phyloP scores from a whole-genome alignment of 2,888 invertebrate species.

The Stenotaenia linearis region DNA sequence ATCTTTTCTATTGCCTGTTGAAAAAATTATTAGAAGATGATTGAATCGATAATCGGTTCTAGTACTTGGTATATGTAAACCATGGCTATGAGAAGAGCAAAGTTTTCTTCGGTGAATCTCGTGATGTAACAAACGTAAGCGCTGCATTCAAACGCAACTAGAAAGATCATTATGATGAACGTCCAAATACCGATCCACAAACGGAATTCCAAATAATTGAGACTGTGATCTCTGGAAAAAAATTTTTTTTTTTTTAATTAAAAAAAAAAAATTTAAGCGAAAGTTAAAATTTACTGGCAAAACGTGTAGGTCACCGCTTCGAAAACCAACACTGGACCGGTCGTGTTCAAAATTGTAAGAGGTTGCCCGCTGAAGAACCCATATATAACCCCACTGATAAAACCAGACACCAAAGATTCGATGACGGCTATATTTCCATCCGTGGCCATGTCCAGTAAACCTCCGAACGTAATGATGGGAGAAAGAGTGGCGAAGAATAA shows the following conservation, averaged over 20 bases:
- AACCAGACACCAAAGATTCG: slow-evolving; percentile 53
- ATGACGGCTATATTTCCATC: slow-evolving; percentile 53
- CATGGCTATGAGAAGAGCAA: slow-evolving; percentile 43
- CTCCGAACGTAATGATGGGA: slow-evolving; percentile 55
- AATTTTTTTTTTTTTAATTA: too few species aligned
- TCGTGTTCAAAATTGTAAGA: slow-evolving; percentile 49
- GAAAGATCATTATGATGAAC: slow-evolving; percentile 40
- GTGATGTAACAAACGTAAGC: slow-evolving; percentile 45
- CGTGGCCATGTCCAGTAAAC: slow-evolving; percentile 52
- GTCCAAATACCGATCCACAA: slow-evolving; percentile 46
- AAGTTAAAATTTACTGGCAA: slow-evolving; percentile 40
- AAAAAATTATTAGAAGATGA: neutral
- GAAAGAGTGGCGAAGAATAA: slow-evolving; percentile 53
- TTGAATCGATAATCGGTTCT: too few species aligned
- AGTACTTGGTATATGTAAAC: slow-evolving; percentile 44
- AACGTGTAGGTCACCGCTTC: slow-evolving; percentile 48
- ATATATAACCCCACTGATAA: slow-evolving; percentile 45
- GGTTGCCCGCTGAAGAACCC: slow-evolving; percentile 50
- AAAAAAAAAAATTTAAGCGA: neutral
- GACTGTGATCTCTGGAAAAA: slow-evolving; percentile 27
- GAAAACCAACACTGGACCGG: slow-evolving; percentile 52
- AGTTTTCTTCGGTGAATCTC: slow-evolving; percentile 45
- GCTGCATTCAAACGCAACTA: slow-evolving; percentile 43
- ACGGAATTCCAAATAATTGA: slow-evolving; percentile 42
- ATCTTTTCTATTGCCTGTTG: slow-evolving; percentile 32